Percentiles rank a stretch among this genome's conserved stretches.
phyloP scores from a whole-genome alignment of 64 coral and sea anemone species.

The Pocillopora verrucosa region DNA sequence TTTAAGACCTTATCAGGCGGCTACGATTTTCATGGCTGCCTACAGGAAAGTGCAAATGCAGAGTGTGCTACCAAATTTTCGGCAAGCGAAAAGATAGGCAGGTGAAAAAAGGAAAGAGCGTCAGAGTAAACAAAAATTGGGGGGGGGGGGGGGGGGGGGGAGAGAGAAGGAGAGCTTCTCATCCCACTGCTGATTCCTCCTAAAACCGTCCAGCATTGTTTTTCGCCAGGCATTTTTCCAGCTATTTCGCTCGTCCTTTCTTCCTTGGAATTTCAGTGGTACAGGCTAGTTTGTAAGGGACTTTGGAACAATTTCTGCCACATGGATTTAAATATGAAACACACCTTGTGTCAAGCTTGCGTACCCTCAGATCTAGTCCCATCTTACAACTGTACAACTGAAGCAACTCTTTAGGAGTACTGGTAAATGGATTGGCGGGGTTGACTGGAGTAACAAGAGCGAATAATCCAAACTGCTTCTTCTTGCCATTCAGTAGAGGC shows the following conservation, averaged over 20 bases:
- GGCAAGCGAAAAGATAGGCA: not conserved
- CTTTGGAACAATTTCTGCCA: too few relatives aligned
- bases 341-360: slow-evolving; percentile 49
- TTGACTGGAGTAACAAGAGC: slow-evolving; percentile 50
- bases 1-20: too few relatives aligned
- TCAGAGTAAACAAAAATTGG: not conserved
- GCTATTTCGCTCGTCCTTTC: too few relatives aligned
- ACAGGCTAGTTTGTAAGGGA: not conserved
- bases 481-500: slow-evolving; percentile 5
- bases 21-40: too few relatives aligned
- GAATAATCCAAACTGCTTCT: slow-evolving; percentile 61
- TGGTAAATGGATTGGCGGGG: slow-evolving; percentile 9
- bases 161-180: not conserved
- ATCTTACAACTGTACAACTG: slow-evolving; percentile 60
- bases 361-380: slow-evolving; percentile 10
- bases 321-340: not conserved
- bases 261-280: too few relatives aligned
- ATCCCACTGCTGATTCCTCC: too few relatives aligned
- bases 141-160: not conserved
- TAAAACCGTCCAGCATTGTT: too few relatives aligned
- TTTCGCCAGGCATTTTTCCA: too few relatives aligned
- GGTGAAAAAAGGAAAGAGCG: not conserved
- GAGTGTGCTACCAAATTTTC: too few relatives aligned
- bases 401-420: slow-evolving; percentile 36
- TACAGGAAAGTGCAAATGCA: too few relatives aligned